Conservation (phyloP, 2,888 invertebrate genomes). For the Drosophila acutilabella region DNA sequence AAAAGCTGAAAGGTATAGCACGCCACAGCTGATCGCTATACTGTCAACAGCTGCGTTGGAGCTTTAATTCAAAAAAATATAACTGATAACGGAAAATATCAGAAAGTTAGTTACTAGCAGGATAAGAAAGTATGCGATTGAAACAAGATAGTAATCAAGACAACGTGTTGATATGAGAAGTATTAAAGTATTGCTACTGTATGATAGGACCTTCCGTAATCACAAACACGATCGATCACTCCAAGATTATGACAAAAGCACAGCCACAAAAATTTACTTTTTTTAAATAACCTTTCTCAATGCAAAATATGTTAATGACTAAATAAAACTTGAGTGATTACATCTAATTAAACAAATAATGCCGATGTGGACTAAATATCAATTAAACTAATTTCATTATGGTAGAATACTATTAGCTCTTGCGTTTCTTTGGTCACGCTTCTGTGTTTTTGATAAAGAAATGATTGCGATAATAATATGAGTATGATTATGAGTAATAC, state of each 20-base stretch:
- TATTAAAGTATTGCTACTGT: too few species aligned
- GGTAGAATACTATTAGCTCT: slow-evolving; percentile 3
- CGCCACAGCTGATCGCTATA: not conserved
- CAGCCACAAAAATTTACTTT: too few species aligned
- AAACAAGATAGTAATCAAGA: too few species aligned
- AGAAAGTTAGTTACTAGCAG: too few species aligned
- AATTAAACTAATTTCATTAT: slow-evolving; percentile 13
- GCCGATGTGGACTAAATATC: not conserved
- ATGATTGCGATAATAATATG: not conserved
- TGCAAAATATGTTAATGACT: not conserved
- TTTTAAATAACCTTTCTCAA: not conserved
- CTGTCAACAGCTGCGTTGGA: too few species aligned
- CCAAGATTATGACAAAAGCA: too few species aligned
- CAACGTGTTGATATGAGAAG: too few species aligned
- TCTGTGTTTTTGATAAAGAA: slow-evolving; percentile 34
- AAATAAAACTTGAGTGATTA: not conserved
- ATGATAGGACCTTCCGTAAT: too few species aligned
- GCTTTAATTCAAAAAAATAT: too few species aligned
- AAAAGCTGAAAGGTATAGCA: not conserved
- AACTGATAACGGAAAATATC: too few species aligned
- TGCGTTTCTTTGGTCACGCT: slow-evolving; percentile 19
- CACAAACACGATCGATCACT: too few species aligned
- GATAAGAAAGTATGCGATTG: too few species aligned
- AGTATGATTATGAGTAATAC: slow-evolving; percentile 13
- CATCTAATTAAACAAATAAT: not conserved